phyloP scores from a whole-genome alignment of 2,797 vertebrate species.

The Cossypha heuglini region DNA sequence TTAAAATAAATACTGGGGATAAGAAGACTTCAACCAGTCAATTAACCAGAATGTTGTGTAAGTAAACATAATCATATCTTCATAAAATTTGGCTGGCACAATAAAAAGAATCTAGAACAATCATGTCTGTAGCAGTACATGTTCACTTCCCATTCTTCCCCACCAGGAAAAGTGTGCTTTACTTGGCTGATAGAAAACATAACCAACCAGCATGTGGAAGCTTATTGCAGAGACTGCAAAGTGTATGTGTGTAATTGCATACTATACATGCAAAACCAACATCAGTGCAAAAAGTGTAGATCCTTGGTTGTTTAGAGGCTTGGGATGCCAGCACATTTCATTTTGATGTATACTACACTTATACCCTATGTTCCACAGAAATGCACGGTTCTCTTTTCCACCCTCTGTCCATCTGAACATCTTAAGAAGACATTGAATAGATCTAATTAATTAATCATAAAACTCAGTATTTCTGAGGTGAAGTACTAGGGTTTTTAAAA shows the following conservation, averaged over 20 bases:
- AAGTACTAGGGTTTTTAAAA: neutral
- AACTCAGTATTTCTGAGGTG: neutral
- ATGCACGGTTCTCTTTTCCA: neutral
- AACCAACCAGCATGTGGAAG: neutral
- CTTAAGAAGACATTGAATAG: neutral
- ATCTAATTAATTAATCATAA: neutral
- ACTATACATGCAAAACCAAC: neutral
- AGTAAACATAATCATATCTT: neutral
- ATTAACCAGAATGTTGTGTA: neutral
- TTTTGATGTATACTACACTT: neutral
- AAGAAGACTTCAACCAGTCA: neutral
- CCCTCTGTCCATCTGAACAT: neutral
- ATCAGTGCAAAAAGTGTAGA: neutral
- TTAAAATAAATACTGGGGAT: neutral
- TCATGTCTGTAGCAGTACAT: neutral
- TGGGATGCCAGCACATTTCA: neutral
- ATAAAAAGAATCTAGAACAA: neutral
- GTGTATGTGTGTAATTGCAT: neutral
- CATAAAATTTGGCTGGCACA: neutral
- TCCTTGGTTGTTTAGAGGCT: neutral
- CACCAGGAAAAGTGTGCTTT: neutral
- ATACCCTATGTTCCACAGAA: neutral
- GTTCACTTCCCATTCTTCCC: neutral
- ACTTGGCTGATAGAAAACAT: neutral
- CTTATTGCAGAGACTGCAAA: neutral